phyloP scores from a whole-genome alignment of 2,113 vertebrate genomes.

The Etheostoma cragini region DNA sequence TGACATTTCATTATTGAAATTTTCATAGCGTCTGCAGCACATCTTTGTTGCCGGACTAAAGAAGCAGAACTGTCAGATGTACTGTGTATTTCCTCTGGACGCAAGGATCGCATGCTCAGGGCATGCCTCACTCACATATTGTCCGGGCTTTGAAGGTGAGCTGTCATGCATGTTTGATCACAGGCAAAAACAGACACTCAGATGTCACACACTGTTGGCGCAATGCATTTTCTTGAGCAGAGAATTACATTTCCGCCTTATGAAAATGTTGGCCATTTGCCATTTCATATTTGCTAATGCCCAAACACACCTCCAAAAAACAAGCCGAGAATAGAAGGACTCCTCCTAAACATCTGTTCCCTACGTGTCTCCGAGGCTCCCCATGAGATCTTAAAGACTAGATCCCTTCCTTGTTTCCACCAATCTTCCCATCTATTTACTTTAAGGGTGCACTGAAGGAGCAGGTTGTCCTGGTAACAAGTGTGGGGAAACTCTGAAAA shows the following conservation, averaged over 20 bases:
- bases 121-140: conserved; percentile 53
- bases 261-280: conserved; percentile 56
- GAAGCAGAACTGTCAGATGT: conserved; percentile 45
- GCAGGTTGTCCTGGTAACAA: conserved; percentile 65
- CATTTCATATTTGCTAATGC: conserved; percentile 68
- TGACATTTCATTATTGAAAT: conserved; percentile 55
- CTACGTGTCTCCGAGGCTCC: conserved; percentile 29
- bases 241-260: conserved; percentile 49
- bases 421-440: conserved; percentile 53
- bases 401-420: conserved; percentile 45
- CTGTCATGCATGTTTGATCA: conserved; percentile 83
- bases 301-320: conserved; percentile 69
- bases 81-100: conserved; percentile 56
- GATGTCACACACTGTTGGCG: conserved; percentile 64
- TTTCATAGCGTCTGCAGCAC: conserved; percentile 47
- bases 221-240: conserved; percentile 49
- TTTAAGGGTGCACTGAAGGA: conserved; percentile 48
- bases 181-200: conserved; percentile 63
- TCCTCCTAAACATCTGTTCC: conserved; percentile 68
- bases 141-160: conserved; percentile 79
- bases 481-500: conserved; percentile 45
- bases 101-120: conserved; percentile 54
- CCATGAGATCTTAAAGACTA: conserved; percentile 47
- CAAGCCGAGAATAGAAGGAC: conserved; percentile 51
- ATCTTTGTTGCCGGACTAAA: conserved; percentile 55